Conservation (phyloP, 2,797 vertebrate species). For the Aulostomus chinensis region DNA sequence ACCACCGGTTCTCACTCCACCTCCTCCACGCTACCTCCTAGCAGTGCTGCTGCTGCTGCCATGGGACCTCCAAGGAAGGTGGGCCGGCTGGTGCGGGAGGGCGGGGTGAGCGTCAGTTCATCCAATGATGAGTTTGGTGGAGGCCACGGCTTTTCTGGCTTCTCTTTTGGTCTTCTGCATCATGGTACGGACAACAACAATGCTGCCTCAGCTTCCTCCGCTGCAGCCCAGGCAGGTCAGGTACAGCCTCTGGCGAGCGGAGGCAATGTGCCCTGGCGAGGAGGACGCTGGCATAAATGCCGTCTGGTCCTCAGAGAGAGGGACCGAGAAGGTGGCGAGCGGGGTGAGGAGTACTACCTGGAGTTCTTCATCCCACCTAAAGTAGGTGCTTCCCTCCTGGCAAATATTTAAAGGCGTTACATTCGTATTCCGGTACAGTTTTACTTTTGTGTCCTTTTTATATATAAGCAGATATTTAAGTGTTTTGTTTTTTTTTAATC, state of each 20-base stretch:
- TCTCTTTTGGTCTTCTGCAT: slow-evolving; percentile 79
- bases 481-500: too few relatives aligned
- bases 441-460: too few relatives aligned
- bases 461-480: too few relatives aligned
- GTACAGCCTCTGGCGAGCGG: slow-evolving; percentile 58
- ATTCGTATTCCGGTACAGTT: too few relatives aligned
- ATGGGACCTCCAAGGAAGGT: slow-evolving; percentile 76
- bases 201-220: slow-evolving; percentile 39
- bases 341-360: slow-evolving; percentile 86
- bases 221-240: slow-evolving; percentile 58
- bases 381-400: slow-evolving; percentile 65
- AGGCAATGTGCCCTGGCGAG: slow-evolving; percentile 70
- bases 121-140: slow-evolving; percentile 74
- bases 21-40: slow-evolving; percentile 63
- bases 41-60: slow-evolving; percentile 41
- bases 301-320: slow-evolving; percentile 84
- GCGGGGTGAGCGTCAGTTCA: slow-evolving; percentile 79
- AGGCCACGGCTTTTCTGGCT: slow-evolving; percentile 72
- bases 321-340: slow-evolving; percentile 80
- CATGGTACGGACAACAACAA: slow-evolving; percentile 70
- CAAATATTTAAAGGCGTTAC: not conserved
- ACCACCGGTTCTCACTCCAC: slow-evolving; percentile 27
- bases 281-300: slow-evolving; percentile 90
- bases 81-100: slow-evolving; percentile 80
- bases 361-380: slow-evolving; percentile 94